Evolutionary conservation across 2,113 vertebrate species (phyloP), one percentile per base, ranked within the genome.

Genomic region (Struthidea cinerea): DNA sequence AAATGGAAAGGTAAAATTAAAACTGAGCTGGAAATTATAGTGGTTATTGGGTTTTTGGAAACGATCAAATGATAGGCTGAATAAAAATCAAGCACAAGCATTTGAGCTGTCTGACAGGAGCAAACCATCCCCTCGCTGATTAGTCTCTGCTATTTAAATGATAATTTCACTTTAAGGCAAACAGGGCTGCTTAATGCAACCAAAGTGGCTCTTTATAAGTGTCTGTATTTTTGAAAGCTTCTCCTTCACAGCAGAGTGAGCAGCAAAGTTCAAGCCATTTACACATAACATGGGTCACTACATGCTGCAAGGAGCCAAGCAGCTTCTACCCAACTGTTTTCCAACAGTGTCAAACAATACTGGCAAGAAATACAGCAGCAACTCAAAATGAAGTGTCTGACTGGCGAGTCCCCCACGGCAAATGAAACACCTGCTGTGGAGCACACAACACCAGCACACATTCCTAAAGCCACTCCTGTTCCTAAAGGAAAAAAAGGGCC

Each of bases 111-210:
- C 63, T 59, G 79, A 92, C 71, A 68, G 92, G 6, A 84, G 32
- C 64, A 87, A 75, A 73, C 46, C 61, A 76, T 79, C 64, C 90
- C 53, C 32, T 74, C 56, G 63, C 73, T 81, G 76, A 93, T 91
- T 63, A 94, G 84, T 39, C 84, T 83, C 69, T 94, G 53, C 87
- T 91, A 96, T 91, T 92, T 94, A 97, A 97, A 91, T 91, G 70
- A 88, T 89, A 96, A 91, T 94, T 91, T 92, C 85, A 84, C 80
- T 95, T 88, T 71, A 73, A 94, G 90, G 47, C 46, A 94, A 94
- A 78, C 50, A 93, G 44, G 44, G 49, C 49, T 83, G 95, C 53
- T 53, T 96, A 94, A 94, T 63, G 60, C 69, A 87, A 86, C 70
- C 26, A 79, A 84, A 52, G 60, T 27, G 85, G 55, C 55, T 94